Evolutionary conservation across 2,888 invertebrate species (phyloP).

Genomic region (Craniophora ligustri): DNA sequence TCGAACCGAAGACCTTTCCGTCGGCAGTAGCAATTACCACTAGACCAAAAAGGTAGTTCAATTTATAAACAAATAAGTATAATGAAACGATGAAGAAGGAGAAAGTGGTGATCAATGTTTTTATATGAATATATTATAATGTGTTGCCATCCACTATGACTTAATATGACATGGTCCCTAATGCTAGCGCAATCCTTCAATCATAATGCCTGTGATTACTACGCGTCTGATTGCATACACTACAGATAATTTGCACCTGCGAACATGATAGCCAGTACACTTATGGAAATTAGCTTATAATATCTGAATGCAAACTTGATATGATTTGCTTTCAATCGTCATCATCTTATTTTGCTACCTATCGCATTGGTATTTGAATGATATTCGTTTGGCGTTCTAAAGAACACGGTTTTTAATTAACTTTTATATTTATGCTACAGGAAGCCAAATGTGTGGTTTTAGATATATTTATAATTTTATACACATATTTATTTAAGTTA

Average conservation of each 20-base stretch:
- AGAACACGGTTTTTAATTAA: slow-evolving; percentile 20
- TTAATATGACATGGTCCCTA: slow-evolving; percentile 40
- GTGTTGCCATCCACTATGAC: neutral
- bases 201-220: slow-evolving; percentile 43
- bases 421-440: slow-evolving; percentile 22
- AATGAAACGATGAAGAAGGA: too few species aligned
- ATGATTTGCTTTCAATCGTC: slow-evolving; percentile 66
- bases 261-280: slow-evolving; percentile 60
- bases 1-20: too few species aligned
- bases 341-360: slow-evolving; percentile 44
- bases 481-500: too few species aligned
- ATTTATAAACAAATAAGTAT: too few species aligned
- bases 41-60: too few species aligned
- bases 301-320: slow-evolving; percentile 64
- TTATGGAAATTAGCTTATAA: slow-evolving; percentile 71
- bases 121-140: neutral
- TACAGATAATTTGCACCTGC: slow-evolving; percentile 60
- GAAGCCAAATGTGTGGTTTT: too few species aligned
- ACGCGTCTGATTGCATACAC: slow-evolving; percentile 39
- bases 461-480: too few species aligned
- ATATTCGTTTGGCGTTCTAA: slow-evolving; percentile 56
- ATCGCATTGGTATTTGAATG: slow-evolving; percentile 53
- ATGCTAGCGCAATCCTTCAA: slow-evolving; percentile 39
- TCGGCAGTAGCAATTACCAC: too few species aligned
- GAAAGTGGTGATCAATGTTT: neutral